Percentiles rank a stretch among this genome's conserved stretches.
Conservation (phyloP, 2,888 invertebrate species). For the Pseudococcus longispinus region DNA sequence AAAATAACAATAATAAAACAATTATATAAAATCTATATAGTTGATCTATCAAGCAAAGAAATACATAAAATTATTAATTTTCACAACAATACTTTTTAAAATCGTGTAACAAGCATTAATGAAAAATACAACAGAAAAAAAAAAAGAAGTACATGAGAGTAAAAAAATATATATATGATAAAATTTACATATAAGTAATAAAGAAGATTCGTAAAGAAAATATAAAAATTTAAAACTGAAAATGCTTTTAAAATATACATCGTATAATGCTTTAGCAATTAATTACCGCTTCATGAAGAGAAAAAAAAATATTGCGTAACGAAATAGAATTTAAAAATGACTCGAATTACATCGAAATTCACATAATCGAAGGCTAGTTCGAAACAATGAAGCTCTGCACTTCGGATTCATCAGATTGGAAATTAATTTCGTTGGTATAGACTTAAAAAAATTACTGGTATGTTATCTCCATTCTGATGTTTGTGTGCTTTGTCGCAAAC, state of each 20-base stretch:
- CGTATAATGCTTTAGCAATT: not conserved
- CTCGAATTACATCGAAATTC: not conserved
- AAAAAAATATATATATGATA: constrained; percentile 24
- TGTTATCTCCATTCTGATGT: not conserved
- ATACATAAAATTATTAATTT: not conserved
- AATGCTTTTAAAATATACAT: constrained; percentile 17
- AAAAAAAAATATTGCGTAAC: not conserved
- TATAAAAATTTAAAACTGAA: not conserved
- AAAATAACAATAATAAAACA: constrained; percentile 4
- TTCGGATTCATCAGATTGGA: not conserved
- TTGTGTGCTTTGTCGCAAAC: not conserved
- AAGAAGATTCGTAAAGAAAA: constrained; percentile 24
- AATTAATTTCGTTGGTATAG: constrained; percentile 32
- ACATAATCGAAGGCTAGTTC: not conserved
- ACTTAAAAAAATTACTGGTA: not conserved
- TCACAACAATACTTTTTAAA: not conserved
- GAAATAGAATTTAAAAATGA: constrained; percentile 1
- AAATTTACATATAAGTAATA: constrained; percentile 35
- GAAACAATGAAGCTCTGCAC: constrained; percentile 9
- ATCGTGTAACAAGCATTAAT: constrained; percentile 19
- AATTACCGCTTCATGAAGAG: not conserved
- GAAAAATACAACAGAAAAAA: constrained; percentile 19
- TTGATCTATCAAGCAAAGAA: constrained; percentile 8
- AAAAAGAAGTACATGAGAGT: not conserved
- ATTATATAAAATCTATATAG: not conserved